Percentiles rank a stretch among this genome's conserved stretches.
Evolutionary conservation across 2,113 vertebrate species (phyloP).

Genomic region (Bubo blakistoni): DNA sequence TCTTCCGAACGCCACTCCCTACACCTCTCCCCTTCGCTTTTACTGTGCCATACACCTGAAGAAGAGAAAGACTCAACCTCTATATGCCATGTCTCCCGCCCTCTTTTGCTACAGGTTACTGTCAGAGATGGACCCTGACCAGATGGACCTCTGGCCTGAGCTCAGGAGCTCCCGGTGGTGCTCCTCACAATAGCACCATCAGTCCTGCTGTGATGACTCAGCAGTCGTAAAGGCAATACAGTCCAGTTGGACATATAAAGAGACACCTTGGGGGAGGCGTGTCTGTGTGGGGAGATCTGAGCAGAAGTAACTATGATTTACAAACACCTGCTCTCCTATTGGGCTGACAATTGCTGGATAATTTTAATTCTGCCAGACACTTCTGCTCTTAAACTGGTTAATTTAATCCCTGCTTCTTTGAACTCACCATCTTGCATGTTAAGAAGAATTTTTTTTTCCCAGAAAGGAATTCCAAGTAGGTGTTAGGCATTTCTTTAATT

Average conservation of each 20-base stretch:
- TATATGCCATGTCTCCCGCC: accelerated
- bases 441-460: neutral
- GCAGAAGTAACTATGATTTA: neutral
- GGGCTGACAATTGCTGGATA: neutral
- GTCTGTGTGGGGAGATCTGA: neutral
- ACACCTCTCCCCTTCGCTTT: neutral
- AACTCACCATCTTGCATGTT: neutral
- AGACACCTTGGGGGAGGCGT: neutral
- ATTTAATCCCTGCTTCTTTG: neutral
- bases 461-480: neutral
- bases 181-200: neutral
- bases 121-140: neutral
- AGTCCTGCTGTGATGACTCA: neutral
- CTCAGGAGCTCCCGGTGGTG: neutral
- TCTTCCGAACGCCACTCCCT: no score
- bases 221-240: neutral
- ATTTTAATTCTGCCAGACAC: neutral
- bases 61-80: neutral
- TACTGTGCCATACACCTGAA: neutral
- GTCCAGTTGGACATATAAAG: accelerated
- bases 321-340: neutral
- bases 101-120: neutral
- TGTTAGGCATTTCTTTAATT: slow-evolving; percentile 27
- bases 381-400: neutral
- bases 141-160: neutral